Evolutionary conservation across 1,140 invertebrate species (phyloP).

Genomic region (Diabrotica virgifera): DNA sequence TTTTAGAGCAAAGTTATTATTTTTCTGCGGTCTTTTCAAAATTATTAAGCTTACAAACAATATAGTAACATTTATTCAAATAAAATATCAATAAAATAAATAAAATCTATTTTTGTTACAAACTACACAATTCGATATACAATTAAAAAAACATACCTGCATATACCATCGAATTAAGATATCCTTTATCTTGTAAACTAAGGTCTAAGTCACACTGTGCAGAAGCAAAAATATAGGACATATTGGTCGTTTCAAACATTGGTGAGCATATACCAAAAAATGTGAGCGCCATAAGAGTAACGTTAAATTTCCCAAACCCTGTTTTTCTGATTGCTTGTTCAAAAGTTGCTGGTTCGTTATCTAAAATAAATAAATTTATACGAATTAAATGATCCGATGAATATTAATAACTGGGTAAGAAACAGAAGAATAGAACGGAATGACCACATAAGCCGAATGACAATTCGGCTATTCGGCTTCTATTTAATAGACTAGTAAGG

Average conservation of each 20-base stretch:
- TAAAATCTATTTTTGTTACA: neutral
- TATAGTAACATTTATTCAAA: too few species aligned
- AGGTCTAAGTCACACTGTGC: slow-evolving; percentile 58
- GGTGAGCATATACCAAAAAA: slow-evolving; percentile 51
- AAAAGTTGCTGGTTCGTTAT: slow-evolving; percentile 49
- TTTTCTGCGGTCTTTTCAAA: too few species aligned
- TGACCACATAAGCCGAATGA: too few species aligned
- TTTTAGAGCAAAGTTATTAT: too few species aligned
- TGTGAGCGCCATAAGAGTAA: slow-evolving; percentile 52
- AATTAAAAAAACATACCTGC: slow-evolving; percentile 57
- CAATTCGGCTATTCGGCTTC: too few species aligned
- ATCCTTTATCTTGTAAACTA: slow-evolving; percentile 53
- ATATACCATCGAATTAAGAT: slow-evolving; percentile 61
- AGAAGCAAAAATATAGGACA: slow-evolving; percentile 57
- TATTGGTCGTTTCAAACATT: slow-evolving; percentile 53
- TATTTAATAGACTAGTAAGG: too few species aligned
- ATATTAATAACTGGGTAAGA: too few species aligned
- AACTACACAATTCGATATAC: neutral
- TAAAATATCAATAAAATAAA: too few species aligned
- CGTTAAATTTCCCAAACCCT: slow-evolving; percentile 58
- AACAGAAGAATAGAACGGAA: too few species aligned
- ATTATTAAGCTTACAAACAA: too few species aligned
- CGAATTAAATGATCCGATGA: too few species aligned
- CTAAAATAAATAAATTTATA: slow-evolving; percentile 5
- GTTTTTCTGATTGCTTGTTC: slow-evolving; percentile 34